Base-by-base conservation (phyloP, 2,797 vertebrate genomes). In the Nothura maculosa region DNA sequence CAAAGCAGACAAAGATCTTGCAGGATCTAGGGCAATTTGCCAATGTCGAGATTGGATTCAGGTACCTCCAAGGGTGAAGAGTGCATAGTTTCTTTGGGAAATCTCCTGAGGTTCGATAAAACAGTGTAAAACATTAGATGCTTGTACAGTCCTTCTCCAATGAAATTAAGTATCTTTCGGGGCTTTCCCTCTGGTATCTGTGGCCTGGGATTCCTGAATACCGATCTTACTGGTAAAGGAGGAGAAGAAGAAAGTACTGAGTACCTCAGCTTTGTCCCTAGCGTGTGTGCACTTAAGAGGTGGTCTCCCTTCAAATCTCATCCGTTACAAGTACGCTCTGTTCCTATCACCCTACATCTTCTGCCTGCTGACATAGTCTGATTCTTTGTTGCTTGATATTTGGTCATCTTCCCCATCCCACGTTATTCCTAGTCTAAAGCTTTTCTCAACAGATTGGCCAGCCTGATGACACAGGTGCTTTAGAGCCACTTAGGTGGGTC, bases 281-380 rank as follows among this genome's bases (percentile, higher is more conserved):
- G 45, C 18, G 10, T 73, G 30, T 19, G 8, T 72, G 19, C 47
- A 9, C 32, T 89, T 73, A 54, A 42, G 8, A n/a, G 9, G 27
- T 76, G 40, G 61, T 45, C 9, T 6, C 10, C 15, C 10, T 66
- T 78, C 32, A 58, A 10, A 9, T 6, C 6, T 55, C 5, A 47
- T 67, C 67, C 54, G 10, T 67, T 87, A 22, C 18, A 25, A 61
- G 9, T 4, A 64, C 22, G 20, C 70, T 10, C 22, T 34, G 5
- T 58, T 73, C 16, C 3, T 4, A 3, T 43, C 0, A 1, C 50
- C 43, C 30, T 18, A 42, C 15, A 30, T 1, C 6, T 8, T 34
- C 81, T 32, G 9, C 63, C 75, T 67, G 42, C 60, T 10, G 27
- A 2, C 6, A 14, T 34, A 40, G 19, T 63, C 43, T 4, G 4